Evolutionary conservation across 2,888 invertebrate genomes (phyloP).

Genomic region (Meiosimyza platycephala): DNA sequence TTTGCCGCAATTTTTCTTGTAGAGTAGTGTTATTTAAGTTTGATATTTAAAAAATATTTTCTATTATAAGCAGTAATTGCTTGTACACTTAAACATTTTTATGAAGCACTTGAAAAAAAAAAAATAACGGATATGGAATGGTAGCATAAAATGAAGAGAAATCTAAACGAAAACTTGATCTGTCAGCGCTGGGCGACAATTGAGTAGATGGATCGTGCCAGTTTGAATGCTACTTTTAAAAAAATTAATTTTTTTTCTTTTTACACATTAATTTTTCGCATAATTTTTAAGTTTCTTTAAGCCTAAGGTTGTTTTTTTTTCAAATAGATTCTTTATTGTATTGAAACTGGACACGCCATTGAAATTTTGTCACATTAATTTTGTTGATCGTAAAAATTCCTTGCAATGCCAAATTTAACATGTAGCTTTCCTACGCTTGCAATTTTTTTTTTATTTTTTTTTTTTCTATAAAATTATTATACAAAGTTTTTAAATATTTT

Average conservation of each 20-base stretch:
- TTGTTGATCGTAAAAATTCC: slow-evolving; percentile 68
- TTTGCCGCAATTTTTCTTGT: too few relatives aligned
- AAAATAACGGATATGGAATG: slow-evolving; percentile 3
- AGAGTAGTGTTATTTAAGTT: too few relatives aligned
- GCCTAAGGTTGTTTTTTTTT: neutral
- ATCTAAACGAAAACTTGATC: slow-evolving; percentile 49
- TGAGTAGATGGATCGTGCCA: slow-evolving; percentile 61
- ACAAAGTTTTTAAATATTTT: neutral
- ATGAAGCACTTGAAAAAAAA: too few relatives aligned
- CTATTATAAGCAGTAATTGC: too few relatives aligned
- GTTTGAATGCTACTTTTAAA: slow-evolving; percentile 39
- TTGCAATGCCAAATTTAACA: slow-evolving; percentile 52
- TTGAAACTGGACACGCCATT: slow-evolving; percentile 46
- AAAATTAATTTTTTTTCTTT: neutral
- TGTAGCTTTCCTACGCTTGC: too few relatives aligned
- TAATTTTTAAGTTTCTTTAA: neutral
- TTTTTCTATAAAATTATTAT: too few relatives aligned
- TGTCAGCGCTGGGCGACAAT: slow-evolving; percentile 66
- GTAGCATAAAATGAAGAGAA: slow-evolving; percentile 22
- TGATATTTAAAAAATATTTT: too few relatives aligned
- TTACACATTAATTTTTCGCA: neutral
- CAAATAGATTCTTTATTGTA: neutral
- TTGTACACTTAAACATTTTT: too few relatives aligned
- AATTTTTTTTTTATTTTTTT: too few relatives aligned
- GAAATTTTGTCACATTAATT: slow-evolving; percentile 68